These are phyloP conservation scores for Chromobotia macracanthus DNA, from an alignment of 2,797 vertebrate genomes.

Conservation along the genomic window DNA sequence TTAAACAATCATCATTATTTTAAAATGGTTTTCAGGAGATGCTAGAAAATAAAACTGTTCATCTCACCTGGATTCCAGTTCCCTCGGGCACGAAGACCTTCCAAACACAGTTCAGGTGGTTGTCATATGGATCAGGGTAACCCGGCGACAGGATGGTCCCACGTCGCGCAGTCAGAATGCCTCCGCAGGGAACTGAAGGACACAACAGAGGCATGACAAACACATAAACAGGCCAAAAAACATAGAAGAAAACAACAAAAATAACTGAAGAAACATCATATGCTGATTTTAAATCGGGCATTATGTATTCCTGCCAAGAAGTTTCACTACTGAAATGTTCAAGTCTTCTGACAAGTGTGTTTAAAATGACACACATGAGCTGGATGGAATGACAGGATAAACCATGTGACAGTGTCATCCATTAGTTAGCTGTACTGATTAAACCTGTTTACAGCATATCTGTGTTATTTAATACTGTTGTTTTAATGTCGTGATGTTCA, in stretches of 20 bases:
- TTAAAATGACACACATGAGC: no score
- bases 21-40: slow-evolving; percentile 3
- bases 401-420: no score
- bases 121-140: slow-evolving; percentile 95
- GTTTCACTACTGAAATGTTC: not conserved
- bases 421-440: no score
- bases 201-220: not conserved
- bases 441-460: no score
- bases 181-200: slow-evolving; percentile 90
- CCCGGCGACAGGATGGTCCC: slow-evolving; percentile 96
- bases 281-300: not conserved
- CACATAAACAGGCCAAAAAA: no score
- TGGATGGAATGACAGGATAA: no score
- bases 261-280: no score
- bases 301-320: no score
- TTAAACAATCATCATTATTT: not conserved
- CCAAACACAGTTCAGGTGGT: slow-evolving; percentile 97
- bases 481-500: not conserved
- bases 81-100: slow-evolving; percentile 97
- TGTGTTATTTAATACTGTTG: not conserved
- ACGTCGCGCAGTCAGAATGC: slow-evolving; percentile 88
- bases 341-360: no score
- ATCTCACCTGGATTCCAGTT: slow-evolving; percentile 93
- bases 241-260: no score
- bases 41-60: not conserved